Evolutionary conservation across 2,797 vertebrate genomes (phyloP).

Genomic region (Lepus oiostolus): DNA sequence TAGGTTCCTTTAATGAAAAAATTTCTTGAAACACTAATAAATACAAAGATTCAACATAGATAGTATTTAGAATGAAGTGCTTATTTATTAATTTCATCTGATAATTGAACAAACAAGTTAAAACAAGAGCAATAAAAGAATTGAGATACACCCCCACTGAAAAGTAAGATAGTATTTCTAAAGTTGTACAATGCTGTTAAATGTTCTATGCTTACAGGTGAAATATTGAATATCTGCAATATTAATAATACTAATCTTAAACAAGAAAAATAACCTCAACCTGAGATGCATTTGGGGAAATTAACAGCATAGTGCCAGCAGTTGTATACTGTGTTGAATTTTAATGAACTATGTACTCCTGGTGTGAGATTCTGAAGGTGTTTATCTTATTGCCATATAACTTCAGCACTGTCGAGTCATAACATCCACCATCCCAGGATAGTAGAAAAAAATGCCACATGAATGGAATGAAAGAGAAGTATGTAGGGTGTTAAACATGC

Average conservation of each 20-base stretch:
- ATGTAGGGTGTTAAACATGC: background rate
- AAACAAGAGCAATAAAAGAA: background rate
- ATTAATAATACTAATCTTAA: background rate
- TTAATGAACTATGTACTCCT: background rate
- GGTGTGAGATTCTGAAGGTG: background rate
- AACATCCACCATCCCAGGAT: background rate
- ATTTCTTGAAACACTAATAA: background rate
- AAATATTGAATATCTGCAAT: background rate
- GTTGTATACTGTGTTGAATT: constrained; percentile 1
- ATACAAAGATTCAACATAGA: background rate
- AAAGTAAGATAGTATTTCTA: background rate
- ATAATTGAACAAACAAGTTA: background rate
- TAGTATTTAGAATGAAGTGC: background rate
- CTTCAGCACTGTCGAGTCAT: background rate
- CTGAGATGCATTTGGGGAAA: background rate
- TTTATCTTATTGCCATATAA: background rate
- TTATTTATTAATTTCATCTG: background rate
- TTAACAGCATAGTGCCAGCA: background rate
- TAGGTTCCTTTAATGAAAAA: background rate
- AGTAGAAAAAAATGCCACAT: background rate
- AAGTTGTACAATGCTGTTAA: background rate
- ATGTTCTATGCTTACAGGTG: background rate
- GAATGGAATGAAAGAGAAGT: background rate
- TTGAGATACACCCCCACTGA: background rate
- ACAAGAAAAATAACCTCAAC: constrained; percentile 2